phyloP scores from a whole-genome alignment of 2,888 invertebrate genomes.

The Macrosoma leucophasiata region DNA sequence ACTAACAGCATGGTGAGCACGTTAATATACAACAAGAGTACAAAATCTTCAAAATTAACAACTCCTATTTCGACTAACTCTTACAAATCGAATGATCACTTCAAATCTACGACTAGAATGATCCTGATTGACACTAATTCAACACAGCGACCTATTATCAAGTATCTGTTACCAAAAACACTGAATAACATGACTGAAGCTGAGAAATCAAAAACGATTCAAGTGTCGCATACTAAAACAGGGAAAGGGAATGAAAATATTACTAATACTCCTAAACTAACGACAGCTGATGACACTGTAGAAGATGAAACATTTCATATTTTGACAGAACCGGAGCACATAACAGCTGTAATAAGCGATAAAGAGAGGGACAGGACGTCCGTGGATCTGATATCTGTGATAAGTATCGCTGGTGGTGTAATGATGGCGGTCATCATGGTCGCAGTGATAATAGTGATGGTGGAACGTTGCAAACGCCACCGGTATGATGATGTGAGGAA shows the following conservation, averaged over 20 bases:
- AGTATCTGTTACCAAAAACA: no score
- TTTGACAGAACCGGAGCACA: constrained; percentile 74
- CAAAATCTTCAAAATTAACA: constrained; percentile 50
- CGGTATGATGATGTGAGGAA: constrained; percentile 60
- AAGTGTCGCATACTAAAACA: no score
- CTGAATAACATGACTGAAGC: no score
- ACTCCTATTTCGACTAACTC: constrained; percentile 41
- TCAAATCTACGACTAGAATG: no score
- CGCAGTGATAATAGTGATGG: constrained; percentile 66
- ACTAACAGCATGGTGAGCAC: constrained; percentile 66
- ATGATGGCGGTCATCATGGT: constrained; percentile 70
- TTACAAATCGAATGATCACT: no score
- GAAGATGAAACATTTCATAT: constrained; percentile 68
- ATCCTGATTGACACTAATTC: no score
- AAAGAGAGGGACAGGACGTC: constrained; percentile 55
- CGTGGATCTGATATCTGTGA: constrained; percentile 63
- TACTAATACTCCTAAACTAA: constrained; percentile 35
- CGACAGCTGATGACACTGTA: constrained; percentile 47
- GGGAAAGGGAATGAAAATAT: no score
- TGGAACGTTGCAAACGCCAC: constrained; percentile 59
- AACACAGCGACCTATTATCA: no score
- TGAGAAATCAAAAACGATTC: no score
- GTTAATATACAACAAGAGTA: no score
- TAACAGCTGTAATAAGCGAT: constrained; percentile 68
- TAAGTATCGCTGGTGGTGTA: constrained; percentile 70